Base-by-base conservation (phyloP, 2,113 vertebrate genomes). In the Neotoma lepida region DNA sequence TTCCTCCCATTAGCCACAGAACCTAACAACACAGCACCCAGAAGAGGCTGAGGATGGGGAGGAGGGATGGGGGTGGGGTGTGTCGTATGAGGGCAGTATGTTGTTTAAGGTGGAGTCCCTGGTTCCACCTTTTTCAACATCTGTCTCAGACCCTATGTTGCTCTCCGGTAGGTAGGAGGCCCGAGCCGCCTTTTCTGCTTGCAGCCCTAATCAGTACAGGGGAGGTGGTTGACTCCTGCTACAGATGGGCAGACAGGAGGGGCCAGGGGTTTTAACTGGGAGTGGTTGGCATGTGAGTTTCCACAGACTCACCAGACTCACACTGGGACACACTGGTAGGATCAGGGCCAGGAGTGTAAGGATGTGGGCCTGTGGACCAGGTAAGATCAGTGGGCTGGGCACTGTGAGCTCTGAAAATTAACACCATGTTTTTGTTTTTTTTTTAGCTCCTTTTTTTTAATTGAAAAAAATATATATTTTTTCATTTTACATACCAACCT, bases 141-240 rank as follows among this genome's bases (percentile, higher is more conserved):
- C 80, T 26, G 64, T 39, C 82, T 87, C 24, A 58, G 88, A 9
- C 4, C 4, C 35, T 64, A 5, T 4, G 41, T 22, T 5, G 35
- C 6, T 64, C 28, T 39, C 9, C 3, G 8, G 33, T 6, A n/a
- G 56, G 15, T 28, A 74, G 74, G 22, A 68, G 56, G 49, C 49
- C 24, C 10, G 89, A 1, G 4, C 15, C 1, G 9, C 76, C 46
- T 54, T 41, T 68, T 54, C 9, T 35, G 2, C 0, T 20, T 46
- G 7, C 70, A 51, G 35, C n/a, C 78, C 89, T 3, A 0, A 1
- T 63, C 26, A 18, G 0, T 24, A 1, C 9, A 46, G n/a, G 35
- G 41, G 24, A 35, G 9, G 66, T 56, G 18, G 54, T 4, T 71
- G 63, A 33, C 26, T 10, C 8, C 51, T 49, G 61, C 9, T 9